Evolutionary conservation across 2,797 vertebrate species (phyloP), one percentile per base, ranked within the genome.

Genomic region (Danio choprae): DNA sequence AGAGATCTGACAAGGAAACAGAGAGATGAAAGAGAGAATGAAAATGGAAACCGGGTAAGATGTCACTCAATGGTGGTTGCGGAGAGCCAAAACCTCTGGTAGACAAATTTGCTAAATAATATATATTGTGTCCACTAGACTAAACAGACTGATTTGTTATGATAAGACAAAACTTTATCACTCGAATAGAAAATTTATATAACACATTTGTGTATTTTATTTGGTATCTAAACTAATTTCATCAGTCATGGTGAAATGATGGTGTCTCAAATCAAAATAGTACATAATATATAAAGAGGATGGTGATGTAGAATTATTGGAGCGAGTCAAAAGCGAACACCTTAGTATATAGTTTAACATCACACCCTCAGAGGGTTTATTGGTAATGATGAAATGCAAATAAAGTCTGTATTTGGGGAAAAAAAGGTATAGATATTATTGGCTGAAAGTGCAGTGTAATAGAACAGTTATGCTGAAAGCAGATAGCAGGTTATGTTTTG

Each of bases 371-470:
- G 18, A 46, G 4, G 43, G 43, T 22, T 5, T 7, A 53, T 12
- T 70, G 2, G 1, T 40, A 38, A 5, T 40, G 46, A 70, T 7
- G 40, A 11, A 56, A 18, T 15, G 7, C 40, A 18, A 63, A 38
- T 12, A 36, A 10, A 62, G 6, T 18, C 18, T 3, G 9, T 11
- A n/a, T 36, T 29, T 2, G 5, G 11, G 15, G 18, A 48, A 74
- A 36, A 6, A 20, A 13, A 74, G 51, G 55, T 12, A 16, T 22
- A 63, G 7, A 16, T 53, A n/a, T 74, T 22, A 64, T 13, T 48
- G 44, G 50, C 76, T 62, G 20, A 69, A 82, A 82, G 11, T 60
- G 15, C 44, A 50, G 36, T 73, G 60, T 67, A 20, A 78, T 12
- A 12, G 22, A 46, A 48, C 41, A 71, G 29, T 29, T 29, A 29